A percentile compares a stretch with the other conserved stretches of the same genome.
These are phyloP conservation scores for Anoncus sp. DNA, from an alignment of 2,888 invertebrate species.

Conservation along the genomic window DNA sequence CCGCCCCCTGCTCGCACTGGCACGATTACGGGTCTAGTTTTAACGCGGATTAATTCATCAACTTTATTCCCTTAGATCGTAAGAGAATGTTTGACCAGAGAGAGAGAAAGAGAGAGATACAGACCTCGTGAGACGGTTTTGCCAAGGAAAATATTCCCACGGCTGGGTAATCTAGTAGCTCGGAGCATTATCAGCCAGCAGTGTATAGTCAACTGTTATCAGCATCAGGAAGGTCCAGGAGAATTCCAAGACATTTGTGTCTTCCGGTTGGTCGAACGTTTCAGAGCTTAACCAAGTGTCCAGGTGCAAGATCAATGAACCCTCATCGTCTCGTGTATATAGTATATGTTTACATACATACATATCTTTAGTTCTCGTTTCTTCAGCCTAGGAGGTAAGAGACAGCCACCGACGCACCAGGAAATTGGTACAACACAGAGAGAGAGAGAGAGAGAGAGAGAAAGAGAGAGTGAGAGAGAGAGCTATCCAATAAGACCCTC, in stretches of 20 bases:
- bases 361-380: neutral
- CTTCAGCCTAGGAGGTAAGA: conserved; percentile 4
- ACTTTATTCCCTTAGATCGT: conserved; percentile 6
- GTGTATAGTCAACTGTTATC: conserved; percentile 41
- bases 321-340: neutral
- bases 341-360: no score
- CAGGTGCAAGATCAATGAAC: conserved; percentile 55
- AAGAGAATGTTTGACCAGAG: neutral
- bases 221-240: conserved; percentile 44
- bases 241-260: conserved; percentile 19
- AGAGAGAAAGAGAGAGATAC: neutral
- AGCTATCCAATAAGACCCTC: conserved; percentile 1
- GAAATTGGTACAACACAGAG: conserved; percentile 50
- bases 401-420: conserved; percentile 50
- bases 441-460: no score
- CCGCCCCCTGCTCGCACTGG: neutral
- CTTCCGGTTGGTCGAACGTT: conserved; percentile 56
- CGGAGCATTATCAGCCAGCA: conserved; percentile 9
- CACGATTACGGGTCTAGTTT: conserved; percentile 21
- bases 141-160: conserved; percentile 54
- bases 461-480: no score
- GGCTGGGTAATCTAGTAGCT: conserved; percentile 31
- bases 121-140: conserved; percentile 3
- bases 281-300: conserved; percentile 22
- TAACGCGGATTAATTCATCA: conserved; percentile 35